A percentile compares a stretch with the other conserved stretches of the same genome.
Evolutionary conservation across 2,797 vertebrate genomes (phyloP).

Genomic region (Orientallactaga sibirica): DNA sequence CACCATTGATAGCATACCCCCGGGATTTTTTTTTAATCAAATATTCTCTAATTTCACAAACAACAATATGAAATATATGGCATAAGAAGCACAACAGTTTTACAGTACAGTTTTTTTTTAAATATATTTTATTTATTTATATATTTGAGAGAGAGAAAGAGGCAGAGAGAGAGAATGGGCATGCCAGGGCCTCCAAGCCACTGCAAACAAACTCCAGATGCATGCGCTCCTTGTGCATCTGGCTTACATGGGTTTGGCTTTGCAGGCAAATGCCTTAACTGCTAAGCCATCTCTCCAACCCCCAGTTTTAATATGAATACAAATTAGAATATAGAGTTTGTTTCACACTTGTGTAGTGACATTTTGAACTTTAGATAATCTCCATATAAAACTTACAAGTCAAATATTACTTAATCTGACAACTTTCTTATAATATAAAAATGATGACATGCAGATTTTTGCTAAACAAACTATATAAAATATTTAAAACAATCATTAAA

Average conservation of each 20-base stretch:
- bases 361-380: conserved; percentile 73
- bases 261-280: no score
- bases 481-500: conserved; percentile 89
- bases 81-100: conserved; percentile 72
- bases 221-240: no score
- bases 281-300: no score
- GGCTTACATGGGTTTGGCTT: no score
- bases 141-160: no score
- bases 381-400: conserved; percentile 86
- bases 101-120: conserved; percentile 44
- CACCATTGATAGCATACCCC: no score
- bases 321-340: conserved; percentile 75
- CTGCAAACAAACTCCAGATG: no score
- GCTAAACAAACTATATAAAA: conserved; percentile 88
- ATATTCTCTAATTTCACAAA: conserved; percentile 77
- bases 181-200: no score
- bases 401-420: conserved; percentile 85
- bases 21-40: conserved; percentile 54
- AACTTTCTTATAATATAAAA: conserved; percentile 88
- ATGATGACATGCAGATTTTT: conserved; percentile 86
- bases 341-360: conserved; percentile 71
- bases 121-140: no score
- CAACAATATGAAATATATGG: conserved; percentile 72
- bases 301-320: conserved; percentile 64
- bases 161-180: no score